phyloP scores from a whole-genome alignment of 2,888 invertebrate genomes.

The Drosophila vallismaia region DNA sequence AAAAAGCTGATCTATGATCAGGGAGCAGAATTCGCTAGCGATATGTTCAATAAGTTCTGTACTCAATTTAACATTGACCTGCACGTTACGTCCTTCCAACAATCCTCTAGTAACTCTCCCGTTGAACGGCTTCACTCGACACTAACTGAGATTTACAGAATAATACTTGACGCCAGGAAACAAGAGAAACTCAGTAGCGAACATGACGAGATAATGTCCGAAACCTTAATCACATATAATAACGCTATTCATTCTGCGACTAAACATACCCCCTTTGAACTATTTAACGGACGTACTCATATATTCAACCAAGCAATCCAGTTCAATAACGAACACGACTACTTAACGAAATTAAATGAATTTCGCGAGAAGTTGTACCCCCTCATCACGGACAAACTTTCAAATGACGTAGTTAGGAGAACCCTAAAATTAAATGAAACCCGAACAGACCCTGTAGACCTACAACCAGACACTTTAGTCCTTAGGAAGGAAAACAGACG shows the following conservation, averaged over 20 bases:
- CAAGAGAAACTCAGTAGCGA: neutral
- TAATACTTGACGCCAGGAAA: neutral
- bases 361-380: neutral
- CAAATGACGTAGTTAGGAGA: too few species aligned
- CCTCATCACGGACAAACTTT: too few species aligned
- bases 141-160: neutral
- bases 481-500: neutral
- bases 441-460: too few species aligned
- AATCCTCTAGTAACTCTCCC: neutral
- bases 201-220: neutral
- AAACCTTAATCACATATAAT: neutral
- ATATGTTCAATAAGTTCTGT: neutral
- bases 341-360: neutral
- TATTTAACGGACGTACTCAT: conserved; percentile 1
- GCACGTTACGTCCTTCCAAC: conserved; percentile 2
- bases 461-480: too few species aligned
- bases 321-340: conserved; percentile 4
- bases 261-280: conserved; percentile 3
- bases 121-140: neutral
- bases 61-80: neutral
- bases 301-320: neutral
- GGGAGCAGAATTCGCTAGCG: neutral
- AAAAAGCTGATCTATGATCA: neutral
- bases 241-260: conserved; percentile 3
- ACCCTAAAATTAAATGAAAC: too few species aligned